Evolutionary conservation across 2,797 vertebrate species (phyloP).

Genomic region (Danio tinwini): DNA sequence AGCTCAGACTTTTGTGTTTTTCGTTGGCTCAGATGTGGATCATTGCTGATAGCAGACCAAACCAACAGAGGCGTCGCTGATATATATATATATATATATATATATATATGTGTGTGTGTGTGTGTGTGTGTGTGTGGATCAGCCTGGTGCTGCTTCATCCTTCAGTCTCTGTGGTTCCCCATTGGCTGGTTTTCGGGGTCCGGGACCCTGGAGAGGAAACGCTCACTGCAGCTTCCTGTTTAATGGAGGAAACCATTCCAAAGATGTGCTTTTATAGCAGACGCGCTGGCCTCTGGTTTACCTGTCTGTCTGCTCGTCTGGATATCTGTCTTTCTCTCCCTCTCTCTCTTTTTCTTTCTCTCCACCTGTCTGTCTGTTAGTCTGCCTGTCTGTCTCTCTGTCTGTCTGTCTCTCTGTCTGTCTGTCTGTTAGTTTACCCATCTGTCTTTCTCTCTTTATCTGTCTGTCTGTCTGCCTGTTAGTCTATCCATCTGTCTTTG

Average conservation of each 20-base stretch:
- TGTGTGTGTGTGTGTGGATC: background rate
- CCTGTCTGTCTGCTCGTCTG: background rate
- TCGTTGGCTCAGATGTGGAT: background rate
- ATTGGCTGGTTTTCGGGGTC: background rate
- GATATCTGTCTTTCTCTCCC: too few species aligned
- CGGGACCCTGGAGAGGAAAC: constrained; percentile 9
- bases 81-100: too few species aligned
- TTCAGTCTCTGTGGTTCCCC: background rate
- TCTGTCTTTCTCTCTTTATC: too few species aligned
- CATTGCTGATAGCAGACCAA: too few species aligned
- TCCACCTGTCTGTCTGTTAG: too few species aligned
- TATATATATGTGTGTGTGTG: background rate
- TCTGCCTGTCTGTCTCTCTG: too few species aligned
- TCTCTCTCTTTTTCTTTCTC: too few species aligned
- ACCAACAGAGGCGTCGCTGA: too few species aligned
- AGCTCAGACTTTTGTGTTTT: background rate
- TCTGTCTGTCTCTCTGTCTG: too few species aligned
- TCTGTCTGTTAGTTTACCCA: too few species aligned
- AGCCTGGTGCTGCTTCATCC: constrained; percentile 35
- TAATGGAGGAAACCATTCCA: constrained; percentile 18
- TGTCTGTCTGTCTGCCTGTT: too few species aligned
- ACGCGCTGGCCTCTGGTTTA: background rate
- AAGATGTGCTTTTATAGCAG: background rate
- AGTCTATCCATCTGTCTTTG: too few species aligned
- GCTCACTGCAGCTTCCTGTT: background rate